Percentiles rank a stretch among this genome's conserved stretches.
These are phyloP conservation scores for Palaemon carinicauda DNA, from an alignment of 1,140 invertebrate genomes.

Conservation along the genomic window DNA sequence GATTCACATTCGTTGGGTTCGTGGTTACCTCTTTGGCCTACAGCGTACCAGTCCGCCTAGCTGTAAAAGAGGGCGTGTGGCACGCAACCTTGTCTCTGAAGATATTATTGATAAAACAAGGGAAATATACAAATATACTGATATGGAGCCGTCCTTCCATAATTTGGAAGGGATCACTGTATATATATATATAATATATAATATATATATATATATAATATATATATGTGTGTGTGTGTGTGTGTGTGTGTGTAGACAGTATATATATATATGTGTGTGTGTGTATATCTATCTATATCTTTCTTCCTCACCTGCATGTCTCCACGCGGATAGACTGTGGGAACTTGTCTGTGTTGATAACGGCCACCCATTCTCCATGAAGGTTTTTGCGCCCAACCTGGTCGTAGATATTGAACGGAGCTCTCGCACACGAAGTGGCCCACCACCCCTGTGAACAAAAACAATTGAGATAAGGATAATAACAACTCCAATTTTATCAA, in stretches of 20 bases:
- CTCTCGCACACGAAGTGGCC: slow-evolving; percentile 67
- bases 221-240: background rate
- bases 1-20: too few species aligned
- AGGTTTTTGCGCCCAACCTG: slow-evolving; percentile 67
- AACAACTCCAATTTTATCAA: background rate
- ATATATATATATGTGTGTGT: too few species aligned
- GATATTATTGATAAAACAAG: too few species aligned
- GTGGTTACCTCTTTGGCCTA: too few species aligned
- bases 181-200: too few species aligned
- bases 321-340: slow-evolving; percentile 62
- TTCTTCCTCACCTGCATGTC: slow-evolving; percentile 64
- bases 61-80: too few species aligned
- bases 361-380: slow-evolving; percentile 64
- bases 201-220: background rate
- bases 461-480: background rate
- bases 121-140: too few species aligned
- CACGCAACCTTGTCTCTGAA: too few species aligned
- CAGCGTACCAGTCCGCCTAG: too few species aligned
- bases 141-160: too few species aligned
- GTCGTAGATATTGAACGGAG: slow-evolving; percentile 64
- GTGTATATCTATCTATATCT: background rate
- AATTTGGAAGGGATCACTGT: too few species aligned
- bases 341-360: slow-evolving; percentile 21
- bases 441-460: slow-evolving; percentile 60
- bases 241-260: background rate